These are phyloP conservation scores for Schrankia costaestrigalis DNA, from an alignment of 2,888 invertebrate species.

Conservation along the genomic window DNA sequence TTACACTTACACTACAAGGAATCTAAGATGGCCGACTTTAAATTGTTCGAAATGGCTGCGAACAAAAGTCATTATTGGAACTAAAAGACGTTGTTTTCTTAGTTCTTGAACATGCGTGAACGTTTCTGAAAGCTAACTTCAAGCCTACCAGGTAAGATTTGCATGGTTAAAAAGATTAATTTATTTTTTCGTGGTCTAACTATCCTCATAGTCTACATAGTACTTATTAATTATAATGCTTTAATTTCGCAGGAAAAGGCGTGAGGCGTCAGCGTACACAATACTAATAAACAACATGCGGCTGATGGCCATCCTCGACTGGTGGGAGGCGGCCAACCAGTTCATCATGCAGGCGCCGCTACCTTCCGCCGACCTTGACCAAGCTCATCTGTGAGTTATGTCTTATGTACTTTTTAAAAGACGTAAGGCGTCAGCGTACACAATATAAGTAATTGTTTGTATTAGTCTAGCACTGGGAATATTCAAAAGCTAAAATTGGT, in stretches of 20 bases:
- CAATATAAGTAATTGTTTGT: not conserved
- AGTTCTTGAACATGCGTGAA: no score
- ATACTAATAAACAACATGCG: constrained; percentile 96
- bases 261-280: constrained; percentile 88
- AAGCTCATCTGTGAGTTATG: constrained; percentile 43
- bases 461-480: not conserved
- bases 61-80: no score
- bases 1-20: not conserved
- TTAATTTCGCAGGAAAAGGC: constrained; percentile 76
- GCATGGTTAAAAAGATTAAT: no score
- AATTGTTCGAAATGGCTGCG: no score
- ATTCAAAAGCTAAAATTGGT: no score
- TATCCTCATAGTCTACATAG: no score
- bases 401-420: not conserved
- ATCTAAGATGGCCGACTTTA: not conserved
- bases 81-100: no score
- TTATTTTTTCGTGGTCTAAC: not conserved
- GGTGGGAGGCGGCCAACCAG: constrained; percentile 92
- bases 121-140: no score
- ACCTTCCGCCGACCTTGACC: constrained; percentile 54
- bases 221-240: not conserved
- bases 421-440: not conserved
- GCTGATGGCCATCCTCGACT: constrained; percentile 95
- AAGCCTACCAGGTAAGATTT: no score
- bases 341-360: constrained; percentile 84